These are phyloP conservation scores for Rhinophrynus dorsalis DNA, from an alignment of 2,797 vertebrate genomes.

Conservation along the genomic window DNA sequence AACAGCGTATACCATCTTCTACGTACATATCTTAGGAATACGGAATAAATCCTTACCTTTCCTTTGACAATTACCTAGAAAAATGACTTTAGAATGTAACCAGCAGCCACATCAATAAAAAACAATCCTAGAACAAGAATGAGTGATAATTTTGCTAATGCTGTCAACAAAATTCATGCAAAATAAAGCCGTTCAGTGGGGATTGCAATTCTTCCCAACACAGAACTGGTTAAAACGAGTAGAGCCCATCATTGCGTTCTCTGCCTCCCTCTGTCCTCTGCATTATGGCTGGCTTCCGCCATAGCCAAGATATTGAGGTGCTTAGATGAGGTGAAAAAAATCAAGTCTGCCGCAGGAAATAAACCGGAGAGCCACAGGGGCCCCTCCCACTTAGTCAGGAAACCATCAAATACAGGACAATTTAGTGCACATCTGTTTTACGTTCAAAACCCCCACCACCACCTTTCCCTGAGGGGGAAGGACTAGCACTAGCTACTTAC, in stretches of 20 bases:
- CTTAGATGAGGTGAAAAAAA: constrained; percentile 60
- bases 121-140: too few relatives aligned
- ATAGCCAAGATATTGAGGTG: constrained; percentile 63
- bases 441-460: constrained; percentile 56
- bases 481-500: constrained; percentile 69
- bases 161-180: too few relatives aligned
- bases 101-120: too few relatives aligned
- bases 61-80: not conserved
- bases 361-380: constrained; percentile 70
- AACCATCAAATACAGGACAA: constrained; percentile 69
- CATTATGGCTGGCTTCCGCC: constrained; percentile 58
- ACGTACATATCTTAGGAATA: not conserved
- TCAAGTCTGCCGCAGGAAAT: constrained; percentile 68
- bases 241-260: not conserved
- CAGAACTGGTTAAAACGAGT: not conserved
- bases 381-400: constrained; percentile 64
- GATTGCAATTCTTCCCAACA: too few relatives aligned
- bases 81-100: not conserved
- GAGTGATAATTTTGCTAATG: too few relatives aligned
- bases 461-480: constrained; percentile 50
- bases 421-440: constrained; percentile 74
- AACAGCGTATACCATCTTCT: not conserved
- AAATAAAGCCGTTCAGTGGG: too few relatives aligned
- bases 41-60: not conserved
- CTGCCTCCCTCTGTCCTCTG: constrained; percentile 3